Base-by-base conservation (phyloP, 2,113 vertebrate genomes). In the Bubo scandiacus region DNA sequence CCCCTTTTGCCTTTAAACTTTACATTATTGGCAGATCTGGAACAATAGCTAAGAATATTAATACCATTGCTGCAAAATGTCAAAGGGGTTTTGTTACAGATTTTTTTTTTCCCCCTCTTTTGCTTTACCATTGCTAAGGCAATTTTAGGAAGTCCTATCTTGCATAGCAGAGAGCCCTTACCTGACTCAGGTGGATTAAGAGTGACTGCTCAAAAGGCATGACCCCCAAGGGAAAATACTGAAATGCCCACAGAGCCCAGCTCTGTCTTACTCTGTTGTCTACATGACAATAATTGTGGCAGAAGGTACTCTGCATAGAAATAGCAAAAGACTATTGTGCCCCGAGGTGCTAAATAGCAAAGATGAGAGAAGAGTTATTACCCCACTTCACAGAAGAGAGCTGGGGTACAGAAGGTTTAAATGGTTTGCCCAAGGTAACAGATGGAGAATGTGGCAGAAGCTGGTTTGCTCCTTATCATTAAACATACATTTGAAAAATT, bases 31-130 rank as follows among this genome's bases (percentile, higher is more conserved):
- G 93, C 70, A 94, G 61, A 75, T 70, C 83, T 89, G 85, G 81
- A 94, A 96, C 96, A 96, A 96, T 96, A 83, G 78, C 91, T 57
- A 27, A 29, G 57, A 86, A 81, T 87, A 75, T 73, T 43, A 83
- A 88, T 81, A 40, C 49, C 19, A 11, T 25, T 38, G 45, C 84
- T 80, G 90, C n/a, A 89, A 91, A 95, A 62, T 27, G 72, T 80
- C 71, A 78, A 84, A 71, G 67, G 38, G 68, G 14, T 11, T 81
- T 91, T 62, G n/a, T 55, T 51, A 84, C 20, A 54, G 47, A 2
- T 4, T 12, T 49, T 57, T 73, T 55, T 5, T 9, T 17, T 12
- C 9, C 2, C 4, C 6, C 21, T 8, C 17, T 63, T 94, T 72
- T 40, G 7, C 77, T 81, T 55, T 62, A 26, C 10, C 80, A 27